Conservation (phyloP, 2,888 invertebrate species). For the Nomada hirtipes region DNA sequence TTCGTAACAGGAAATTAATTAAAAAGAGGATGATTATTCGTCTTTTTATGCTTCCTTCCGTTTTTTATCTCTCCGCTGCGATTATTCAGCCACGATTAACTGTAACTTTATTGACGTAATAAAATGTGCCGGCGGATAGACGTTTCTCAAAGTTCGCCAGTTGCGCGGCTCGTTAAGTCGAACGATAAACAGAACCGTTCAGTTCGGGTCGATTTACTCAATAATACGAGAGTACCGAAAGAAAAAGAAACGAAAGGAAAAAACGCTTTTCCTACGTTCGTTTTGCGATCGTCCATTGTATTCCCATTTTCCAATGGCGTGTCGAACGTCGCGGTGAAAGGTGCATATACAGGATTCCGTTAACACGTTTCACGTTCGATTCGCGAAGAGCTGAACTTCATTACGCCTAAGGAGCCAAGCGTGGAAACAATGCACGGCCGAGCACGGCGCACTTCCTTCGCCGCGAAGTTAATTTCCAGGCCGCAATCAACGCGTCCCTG, state of each 20-base stretch:
- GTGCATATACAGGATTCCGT: constrained; percentile 19
- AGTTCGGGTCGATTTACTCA: not conserved
- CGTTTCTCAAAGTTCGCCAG: not conserved
- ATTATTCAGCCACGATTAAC: constrained; percentile 6
- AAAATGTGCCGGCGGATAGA: not conserved
- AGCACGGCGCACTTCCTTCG: constrained; percentile 14
- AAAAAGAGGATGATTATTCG: constrained; percentile 8
- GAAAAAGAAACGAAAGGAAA: not conserved
- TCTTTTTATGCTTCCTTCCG: not conserved
- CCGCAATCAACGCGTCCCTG: constrained; percentile 33
- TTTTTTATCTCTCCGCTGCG: not conserved
- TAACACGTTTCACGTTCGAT: constrained; percentile 23
- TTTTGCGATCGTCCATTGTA: not conserved
- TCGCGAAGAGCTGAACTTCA: constrained; percentile 16
- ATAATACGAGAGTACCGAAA: not conserved
- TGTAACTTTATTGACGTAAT: not conserved
- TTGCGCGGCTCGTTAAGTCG: not conserved
- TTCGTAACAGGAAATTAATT: constrained; percentile 24
- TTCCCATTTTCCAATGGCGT: not conserved
- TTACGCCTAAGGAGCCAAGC: constrained; percentile 10
- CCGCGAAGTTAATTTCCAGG: constrained; percentile 23
- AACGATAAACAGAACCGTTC: not conserved
- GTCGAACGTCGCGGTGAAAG: constrained; percentile 39
- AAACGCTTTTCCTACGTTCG: not conserved
- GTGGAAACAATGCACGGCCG: constrained; percentile 27